Evolutionary conservation across 2,113 vertebrate species (phyloP).

Genomic region (Ariopsis seemanni): DNA sequence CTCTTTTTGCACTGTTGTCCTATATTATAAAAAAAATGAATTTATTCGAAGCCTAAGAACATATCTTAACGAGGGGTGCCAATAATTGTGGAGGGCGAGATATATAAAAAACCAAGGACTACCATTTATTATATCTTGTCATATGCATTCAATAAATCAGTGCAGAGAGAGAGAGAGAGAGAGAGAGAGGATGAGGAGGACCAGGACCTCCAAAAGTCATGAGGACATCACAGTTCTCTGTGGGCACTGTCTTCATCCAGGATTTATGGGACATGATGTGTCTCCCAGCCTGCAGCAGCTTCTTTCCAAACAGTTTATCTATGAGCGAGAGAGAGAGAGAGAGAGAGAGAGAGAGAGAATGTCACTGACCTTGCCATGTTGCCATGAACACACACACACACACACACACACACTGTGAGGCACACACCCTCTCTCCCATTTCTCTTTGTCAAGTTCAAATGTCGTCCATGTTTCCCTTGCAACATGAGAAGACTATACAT

Average conservation of each 20-base stretch:
- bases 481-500: constrained; percentile 56
- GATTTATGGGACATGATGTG: constrained; percentile 98
- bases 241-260: constrained; percentile 99
- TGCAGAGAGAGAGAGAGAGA: background rate
- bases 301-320: constrained; percentile 97
- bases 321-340: constrained; percentile 51
- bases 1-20: too few relatives aligned
- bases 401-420: constrained; percentile 36
- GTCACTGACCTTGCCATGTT: constrained; percentile 61
- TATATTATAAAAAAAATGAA: too few relatives aligned
- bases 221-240: constrained; percentile 95
- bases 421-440: constrained; percentile 39
- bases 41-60: too few relatives aligned
- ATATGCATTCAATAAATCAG: background rate
- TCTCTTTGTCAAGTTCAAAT: constrained; percentile 62
- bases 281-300: constrained; percentile 90
- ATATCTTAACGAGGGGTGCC: too few relatives aligned
- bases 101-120: background rate
- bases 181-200: background rate
- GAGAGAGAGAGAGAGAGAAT: constrained; percentile 35
- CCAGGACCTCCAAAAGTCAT: constrained; percentile 92
- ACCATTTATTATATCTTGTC: background rate
- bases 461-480: constrained; percentile 58
- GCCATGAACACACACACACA: constrained; percentile 47
- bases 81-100: too few relatives aligned